Conservation (phyloP, 2,113 vertebrate genomes). For the Oostethus manadensis region DNA sequence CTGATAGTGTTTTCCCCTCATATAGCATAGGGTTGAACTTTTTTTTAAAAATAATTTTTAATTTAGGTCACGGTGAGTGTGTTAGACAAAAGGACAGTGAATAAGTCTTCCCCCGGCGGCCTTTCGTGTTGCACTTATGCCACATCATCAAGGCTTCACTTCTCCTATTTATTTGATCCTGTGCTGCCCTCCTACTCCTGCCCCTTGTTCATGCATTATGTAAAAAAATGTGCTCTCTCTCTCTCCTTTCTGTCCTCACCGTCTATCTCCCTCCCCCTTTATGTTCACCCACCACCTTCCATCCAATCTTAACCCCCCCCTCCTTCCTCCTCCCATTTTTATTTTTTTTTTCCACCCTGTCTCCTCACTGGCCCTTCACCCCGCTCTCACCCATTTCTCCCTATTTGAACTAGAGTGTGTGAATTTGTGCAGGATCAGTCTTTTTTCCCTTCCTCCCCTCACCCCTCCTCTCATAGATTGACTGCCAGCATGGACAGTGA, state of each 20-base stretch:
- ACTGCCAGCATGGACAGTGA: slow-evolving; percentile 63
- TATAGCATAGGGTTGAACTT: slow-evolving; percentile 57
- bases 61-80: slow-evolving; percentile 66
- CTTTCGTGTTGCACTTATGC: slow-evolving; percentile 69
- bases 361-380: slow-evolving; percentile 56
- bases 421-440: slow-evolving; percentile 63
- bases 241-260: slow-evolving; percentile 53
- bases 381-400: slow-evolving; percentile 58
- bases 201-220: slow-evolving; percentile 66
- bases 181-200: slow-evolving; percentile 58
- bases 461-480: slow-evolving; percentile 36
- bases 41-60: slow-evolving; percentile 21
- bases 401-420: slow-evolving; percentile 50
- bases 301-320: slow-evolving; percentile 23
- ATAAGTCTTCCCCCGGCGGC: slow-evolving; percentile 65
- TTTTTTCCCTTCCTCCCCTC: slow-evolving; percentile 22
- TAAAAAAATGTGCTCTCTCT: slow-evolving; percentile 55
- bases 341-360: slow-evolving; percentile 29
- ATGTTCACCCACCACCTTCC: slow-evolving; percentile 8
- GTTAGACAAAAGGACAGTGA: slow-evolving; percentile 68
- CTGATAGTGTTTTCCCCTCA: slow-evolving; percentile 28
- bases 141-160: slow-evolving; percentile 69
- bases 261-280: slow-evolving; percentile 55
- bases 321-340: slow-evolving; percentile 31
- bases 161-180: slow-evolving; percentile 67